phyloP scores from a whole-genome alignment of 2,113 vertebrate species.

The Manacus vitellinus region DNA sequence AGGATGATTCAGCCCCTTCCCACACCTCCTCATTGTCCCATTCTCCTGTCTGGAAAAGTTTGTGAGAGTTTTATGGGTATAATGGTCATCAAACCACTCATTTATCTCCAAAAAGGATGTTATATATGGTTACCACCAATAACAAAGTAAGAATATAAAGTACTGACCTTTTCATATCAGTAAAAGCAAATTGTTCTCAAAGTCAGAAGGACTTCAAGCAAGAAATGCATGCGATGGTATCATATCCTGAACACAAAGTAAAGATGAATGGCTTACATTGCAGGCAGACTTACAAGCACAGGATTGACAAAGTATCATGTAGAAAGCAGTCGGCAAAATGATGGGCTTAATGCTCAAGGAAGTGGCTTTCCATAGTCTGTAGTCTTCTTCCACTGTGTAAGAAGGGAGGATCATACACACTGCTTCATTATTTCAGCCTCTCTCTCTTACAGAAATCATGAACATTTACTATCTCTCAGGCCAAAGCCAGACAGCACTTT shows the following conservation, averaged over 20 bases:
- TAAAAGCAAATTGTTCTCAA: neutral
- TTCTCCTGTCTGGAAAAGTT: neutral
- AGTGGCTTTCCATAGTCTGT: neutral
- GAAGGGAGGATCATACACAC: neutral
- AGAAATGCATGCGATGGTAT: neutral
- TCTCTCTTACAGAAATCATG: neutral
- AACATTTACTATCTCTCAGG: neutral
- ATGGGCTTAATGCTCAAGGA: neutral
- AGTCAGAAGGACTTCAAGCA: neutral
- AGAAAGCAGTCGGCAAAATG: neutral
- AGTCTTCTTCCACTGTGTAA: neutral
- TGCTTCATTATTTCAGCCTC: neutral
- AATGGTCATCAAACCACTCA: neutral
- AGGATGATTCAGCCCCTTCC: neutral
- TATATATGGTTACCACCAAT: neutral
- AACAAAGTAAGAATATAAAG: neutral
- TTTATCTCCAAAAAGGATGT: neutral
- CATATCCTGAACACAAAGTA: accelerated
- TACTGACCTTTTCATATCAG: neutral
- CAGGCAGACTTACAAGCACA: neutral
- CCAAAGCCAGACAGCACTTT: neutral
- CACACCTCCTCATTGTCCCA: neutral
- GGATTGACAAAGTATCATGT: neutral
- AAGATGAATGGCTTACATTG: neutral
- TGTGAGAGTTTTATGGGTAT: neutral